Conservation (phyloP, 2,113 vertebrate genomes). For the Chaetorhynchus papuensis region DNA sequence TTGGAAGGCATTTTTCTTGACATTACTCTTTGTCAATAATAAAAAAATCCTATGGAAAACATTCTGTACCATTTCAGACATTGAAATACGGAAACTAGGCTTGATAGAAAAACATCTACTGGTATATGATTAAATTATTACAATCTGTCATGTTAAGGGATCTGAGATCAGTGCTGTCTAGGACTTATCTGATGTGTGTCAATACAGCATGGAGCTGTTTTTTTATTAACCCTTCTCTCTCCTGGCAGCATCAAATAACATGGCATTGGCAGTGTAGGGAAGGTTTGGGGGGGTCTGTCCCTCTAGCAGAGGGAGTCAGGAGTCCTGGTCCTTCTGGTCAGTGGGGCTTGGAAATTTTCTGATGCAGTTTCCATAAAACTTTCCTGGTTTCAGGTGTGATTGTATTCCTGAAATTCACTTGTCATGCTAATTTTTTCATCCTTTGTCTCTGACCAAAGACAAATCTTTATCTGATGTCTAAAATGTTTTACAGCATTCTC, state of each 20-base stretch:
- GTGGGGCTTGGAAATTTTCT: neutral
- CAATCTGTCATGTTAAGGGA: neutral
- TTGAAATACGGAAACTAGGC: neutral
- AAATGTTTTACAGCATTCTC: neutral
- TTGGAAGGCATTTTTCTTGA: neutral
- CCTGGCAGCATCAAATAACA: neutral
- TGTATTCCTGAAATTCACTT: neutral
- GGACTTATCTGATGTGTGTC: neutral
- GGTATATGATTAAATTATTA: constrained; percentile 1
- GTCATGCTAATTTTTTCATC: neutral
- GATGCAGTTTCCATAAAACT: neutral
- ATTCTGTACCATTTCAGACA: neutral
- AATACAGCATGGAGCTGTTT: neutral
- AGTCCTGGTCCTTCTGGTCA: neutral
- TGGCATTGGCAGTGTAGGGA: neutral
- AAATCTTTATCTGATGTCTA: neutral
- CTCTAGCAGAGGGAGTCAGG: neutral
- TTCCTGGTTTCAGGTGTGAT: neutral
- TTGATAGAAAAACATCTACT: constrained; percentile 1
- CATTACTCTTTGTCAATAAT: neutral
- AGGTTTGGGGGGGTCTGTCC: neutral
- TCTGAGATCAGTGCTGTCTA: neutral
- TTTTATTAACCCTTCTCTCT: neutral
- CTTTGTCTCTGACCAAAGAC: neutral
- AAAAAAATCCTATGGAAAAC: neutral